phyloP scores from a whole-genome alignment of 1,140 invertebrate genomes.

The Tetragonula clypearis region DNA sequence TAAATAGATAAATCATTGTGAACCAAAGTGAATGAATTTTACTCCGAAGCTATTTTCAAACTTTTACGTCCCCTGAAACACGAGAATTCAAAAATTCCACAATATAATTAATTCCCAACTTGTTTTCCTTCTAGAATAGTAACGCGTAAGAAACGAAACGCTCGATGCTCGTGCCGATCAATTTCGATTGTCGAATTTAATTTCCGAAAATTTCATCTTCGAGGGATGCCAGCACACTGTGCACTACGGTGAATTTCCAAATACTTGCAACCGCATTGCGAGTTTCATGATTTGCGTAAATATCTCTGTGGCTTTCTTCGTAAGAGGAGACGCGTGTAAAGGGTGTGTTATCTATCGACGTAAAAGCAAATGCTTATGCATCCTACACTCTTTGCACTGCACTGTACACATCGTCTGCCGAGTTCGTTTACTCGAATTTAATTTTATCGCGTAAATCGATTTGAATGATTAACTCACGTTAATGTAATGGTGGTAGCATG shows the following conservation, averaged over 20 bases:
- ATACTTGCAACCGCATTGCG: neutral
- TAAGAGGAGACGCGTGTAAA: neutral
- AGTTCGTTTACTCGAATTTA: neutral
- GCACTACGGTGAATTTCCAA: neutral
- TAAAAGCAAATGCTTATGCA: neutral
- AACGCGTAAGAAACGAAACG: constrained; percentile 31
- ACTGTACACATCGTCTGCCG: neutral
- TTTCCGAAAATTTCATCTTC: constrained; percentile 6
- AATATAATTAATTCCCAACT: no score
- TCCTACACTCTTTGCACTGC: neutral
- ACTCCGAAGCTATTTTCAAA: neutral
- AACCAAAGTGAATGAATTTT: neutral
- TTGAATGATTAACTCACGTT: neutral
- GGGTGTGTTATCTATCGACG: neutral
- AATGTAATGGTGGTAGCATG: no score
- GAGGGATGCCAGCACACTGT: neutral
- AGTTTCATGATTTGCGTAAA: constrained; percentile 14
- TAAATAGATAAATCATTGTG: neutral
- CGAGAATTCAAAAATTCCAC: no score
- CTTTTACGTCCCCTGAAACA: neutral
- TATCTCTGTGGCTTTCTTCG: no score
- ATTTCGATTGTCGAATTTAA: no score
- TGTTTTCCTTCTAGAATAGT: neutral
- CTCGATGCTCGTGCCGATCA: neutral
- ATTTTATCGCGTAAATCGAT: neutral